phyloP scores from a whole-genome alignment of 2,888 invertebrate species.

The Neoitamus cyanurus region DNA sequence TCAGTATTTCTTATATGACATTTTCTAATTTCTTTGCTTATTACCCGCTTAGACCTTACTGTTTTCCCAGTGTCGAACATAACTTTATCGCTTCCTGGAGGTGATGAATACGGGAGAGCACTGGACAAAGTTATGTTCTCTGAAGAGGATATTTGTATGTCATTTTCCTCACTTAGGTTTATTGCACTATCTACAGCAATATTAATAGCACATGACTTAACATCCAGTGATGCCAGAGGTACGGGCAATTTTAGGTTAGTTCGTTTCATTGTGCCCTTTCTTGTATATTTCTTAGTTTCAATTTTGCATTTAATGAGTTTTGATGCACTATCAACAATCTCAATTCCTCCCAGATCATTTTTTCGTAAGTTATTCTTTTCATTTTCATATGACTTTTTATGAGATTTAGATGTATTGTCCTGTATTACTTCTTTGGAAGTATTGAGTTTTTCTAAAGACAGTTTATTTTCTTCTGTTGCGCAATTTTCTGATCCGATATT shows the following conservation, averaged over 20 bases:
- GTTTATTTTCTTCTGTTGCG: not conserved
- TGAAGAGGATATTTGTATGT: not conserved
- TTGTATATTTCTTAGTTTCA: constrained; percentile 40
- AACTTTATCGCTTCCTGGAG: not conserved
- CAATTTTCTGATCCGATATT: not conserved
- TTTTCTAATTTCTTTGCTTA: constrained; percentile 19
- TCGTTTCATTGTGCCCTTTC: not conserved
- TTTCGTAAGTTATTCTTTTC: not conserved
- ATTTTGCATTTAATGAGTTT: not conserved
- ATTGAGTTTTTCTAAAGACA: not conserved
- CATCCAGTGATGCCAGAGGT: not conserved
- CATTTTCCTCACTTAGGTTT: not conserved
- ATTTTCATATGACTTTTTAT: not conserved
- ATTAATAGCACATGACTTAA: not conserved
- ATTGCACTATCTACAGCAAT: not conserved
- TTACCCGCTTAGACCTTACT: not conserved
- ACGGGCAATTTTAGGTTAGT: not conserved
- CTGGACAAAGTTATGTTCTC: not conserved
- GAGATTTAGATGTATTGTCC: not conserved
- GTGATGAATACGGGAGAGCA: not conserved
- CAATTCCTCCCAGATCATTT: not conserved
- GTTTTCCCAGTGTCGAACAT: not conserved
- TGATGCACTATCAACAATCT: not conserved
- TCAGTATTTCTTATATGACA: not conserved
- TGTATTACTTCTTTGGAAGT: not conserved